Conservation (phyloP, 2,888 invertebrate genomes). For the Endotricha flammealis region DNA sequence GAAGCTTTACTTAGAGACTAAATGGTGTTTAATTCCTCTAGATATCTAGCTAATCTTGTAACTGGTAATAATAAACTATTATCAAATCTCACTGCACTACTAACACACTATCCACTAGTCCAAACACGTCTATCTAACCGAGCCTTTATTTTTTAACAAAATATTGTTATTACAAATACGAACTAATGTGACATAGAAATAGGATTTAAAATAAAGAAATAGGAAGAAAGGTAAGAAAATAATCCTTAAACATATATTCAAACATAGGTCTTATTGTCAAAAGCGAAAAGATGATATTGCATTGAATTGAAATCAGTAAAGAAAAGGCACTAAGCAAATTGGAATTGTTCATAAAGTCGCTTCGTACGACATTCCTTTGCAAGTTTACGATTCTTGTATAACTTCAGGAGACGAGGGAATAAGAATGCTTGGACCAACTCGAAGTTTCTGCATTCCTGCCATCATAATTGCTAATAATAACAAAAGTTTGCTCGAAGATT, state of each 20-base stretch:
- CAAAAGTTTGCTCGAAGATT: too few species aligned
- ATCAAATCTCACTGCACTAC: too few species aligned
- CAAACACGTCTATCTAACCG: too few species aligned
- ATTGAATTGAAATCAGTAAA: slow-evolving; percentile 3
- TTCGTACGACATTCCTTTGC: slow-evolving; percentile 26
- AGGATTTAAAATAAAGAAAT: background rate
- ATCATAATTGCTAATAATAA: slow-evolving; percentile 3
- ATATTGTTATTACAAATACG: too few species aligned
- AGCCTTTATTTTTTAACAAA: too few species aligned
- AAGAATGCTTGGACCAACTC: slow-evolving; percentile 14
- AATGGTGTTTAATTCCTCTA: too few species aligned
- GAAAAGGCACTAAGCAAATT: slow-evolving; percentile 37
- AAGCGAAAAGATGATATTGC: background rate
- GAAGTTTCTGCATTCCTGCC: slow-evolving; percentile 6
- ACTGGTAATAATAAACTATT: too few species aligned
- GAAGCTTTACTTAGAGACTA: too few species aligned
- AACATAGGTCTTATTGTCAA: background rate
- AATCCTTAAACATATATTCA: too few species aligned
- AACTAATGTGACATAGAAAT: background rate
- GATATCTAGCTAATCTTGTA: too few species aligned
- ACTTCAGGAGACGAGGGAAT: slow-evolving; percentile 21
- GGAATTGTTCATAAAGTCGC: slow-evolving; percentile 45
- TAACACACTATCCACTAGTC: too few species aligned
- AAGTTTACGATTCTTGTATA: slow-evolving; percentile 26
- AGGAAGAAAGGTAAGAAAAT: background rate